Conservation (phyloP, 1,140 invertebrate species). For the Saxidomus purpurata region DNA sequence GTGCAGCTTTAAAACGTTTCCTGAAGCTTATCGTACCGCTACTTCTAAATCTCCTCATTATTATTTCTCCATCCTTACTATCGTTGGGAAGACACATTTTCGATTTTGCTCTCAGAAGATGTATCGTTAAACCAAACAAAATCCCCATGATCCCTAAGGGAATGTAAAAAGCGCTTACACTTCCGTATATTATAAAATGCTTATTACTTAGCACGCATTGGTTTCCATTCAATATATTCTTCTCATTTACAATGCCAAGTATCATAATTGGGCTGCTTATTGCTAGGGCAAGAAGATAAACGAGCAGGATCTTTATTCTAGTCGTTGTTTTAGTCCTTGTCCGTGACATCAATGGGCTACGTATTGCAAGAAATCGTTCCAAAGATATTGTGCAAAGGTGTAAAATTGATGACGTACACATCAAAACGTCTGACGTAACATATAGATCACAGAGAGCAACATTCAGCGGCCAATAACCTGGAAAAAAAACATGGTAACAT, state of each 20-base stretch:
- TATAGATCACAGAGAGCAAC: constrained; percentile 96
- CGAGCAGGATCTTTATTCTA: constrained; percentile 94
- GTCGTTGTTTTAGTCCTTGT: constrained; percentile 93
- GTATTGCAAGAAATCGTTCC: constrained; percentile 93
- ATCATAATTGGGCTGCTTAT: constrained; percentile 95
- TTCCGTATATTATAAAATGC: constrained; percentile 95
- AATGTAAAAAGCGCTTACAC: constrained; percentile 97
- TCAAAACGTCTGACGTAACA: constrained; percentile 96
- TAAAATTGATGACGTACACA: constrained; percentile 97
- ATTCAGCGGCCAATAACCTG: constrained; percentile 97
- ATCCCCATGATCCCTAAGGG: constrained; percentile 97
- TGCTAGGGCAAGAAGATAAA: constrained; percentile 95
- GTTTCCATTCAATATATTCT: constrained; percentile 84
- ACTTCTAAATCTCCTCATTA: constrained; percentile 74
- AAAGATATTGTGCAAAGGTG: constrained; percentile 86
- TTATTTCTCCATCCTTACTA: constrained; percentile 70
- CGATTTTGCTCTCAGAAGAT: constrained; percentile 84
- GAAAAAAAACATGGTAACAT: constrained; percentile 82
- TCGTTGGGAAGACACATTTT: constrained; percentile 70
- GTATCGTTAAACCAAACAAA: constrained; percentile 96
- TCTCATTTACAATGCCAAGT: constrained; percentile 90
- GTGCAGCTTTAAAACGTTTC: constrained; percentile 21
- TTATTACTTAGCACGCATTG: constrained; percentile 90
- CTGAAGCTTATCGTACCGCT: constrained; percentile 34
- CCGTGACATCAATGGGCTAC: constrained; percentile 92